Conservation (phyloP, 2,113 vertebrate genomes). For the Plotosus lineatus region DNA sequence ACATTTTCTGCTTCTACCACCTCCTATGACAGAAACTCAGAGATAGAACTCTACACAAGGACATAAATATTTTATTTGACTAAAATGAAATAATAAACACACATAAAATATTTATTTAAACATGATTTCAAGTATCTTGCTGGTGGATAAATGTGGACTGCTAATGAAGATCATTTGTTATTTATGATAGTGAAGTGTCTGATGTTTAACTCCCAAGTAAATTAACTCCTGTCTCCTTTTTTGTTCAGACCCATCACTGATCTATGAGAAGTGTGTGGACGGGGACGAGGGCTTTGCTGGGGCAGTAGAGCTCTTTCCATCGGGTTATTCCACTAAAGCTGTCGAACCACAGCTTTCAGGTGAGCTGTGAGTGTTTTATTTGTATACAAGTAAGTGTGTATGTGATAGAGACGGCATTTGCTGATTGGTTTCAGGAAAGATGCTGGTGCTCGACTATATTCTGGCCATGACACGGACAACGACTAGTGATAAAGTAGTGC, state of each 20-base stretch:
- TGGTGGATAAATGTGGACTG: neutral
- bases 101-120: neutral
- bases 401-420: neutral
- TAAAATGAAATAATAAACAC: neutral
- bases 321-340: slow-evolving; percentile 82
- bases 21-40: neutral
- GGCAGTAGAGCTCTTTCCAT: slow-evolving; percentile 83
- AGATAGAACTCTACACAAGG: neutral
- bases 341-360: slow-evolving; percentile 93
- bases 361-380: slow-evolving; percentile 58
- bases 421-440: slow-evolving; percentile 79
- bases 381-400: neutral
- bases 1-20: neutral
- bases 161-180: neutral
- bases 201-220: neutral
- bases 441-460: slow-evolving; percentile 95
- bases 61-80: neutral
- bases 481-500: slow-evolving; percentile 90
- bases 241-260: slow-evolving; percentile 84
- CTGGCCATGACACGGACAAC: slow-evolving; percentile 88
- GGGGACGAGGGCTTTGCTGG: slow-evolving; percentile 89
- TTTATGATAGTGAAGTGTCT: too few relatives aligned
- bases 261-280: slow-evolving; percentile 90
- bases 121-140: neutral
- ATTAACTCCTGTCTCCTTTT: neutral